A percentile compares a stretch with the other conserved stretches of the same genome.
phyloP scores from a whole-genome alignment of 2,888 invertebrate species.

The Pocota personata region DNA sequence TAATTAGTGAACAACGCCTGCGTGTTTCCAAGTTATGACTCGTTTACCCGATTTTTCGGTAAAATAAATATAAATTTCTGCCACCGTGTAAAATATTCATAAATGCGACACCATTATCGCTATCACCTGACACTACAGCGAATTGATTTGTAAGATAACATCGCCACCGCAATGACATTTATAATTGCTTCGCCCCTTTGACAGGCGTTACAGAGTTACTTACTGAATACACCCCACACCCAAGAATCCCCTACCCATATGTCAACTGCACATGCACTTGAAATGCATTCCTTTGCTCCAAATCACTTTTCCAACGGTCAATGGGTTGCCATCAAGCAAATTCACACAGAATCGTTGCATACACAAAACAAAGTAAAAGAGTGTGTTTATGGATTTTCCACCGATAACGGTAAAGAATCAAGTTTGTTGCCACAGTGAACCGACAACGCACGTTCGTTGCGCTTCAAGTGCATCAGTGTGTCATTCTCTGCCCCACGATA shows the following conservation, averaged over 20 bases:
- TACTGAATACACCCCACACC: neutral
- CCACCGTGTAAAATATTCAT: neutral
- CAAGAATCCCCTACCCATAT: slow-evolving; percentile 13
- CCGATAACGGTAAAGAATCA: neutral
- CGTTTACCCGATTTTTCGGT: too few relatives aligned
- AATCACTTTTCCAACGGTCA: slow-evolving; percentile 48
- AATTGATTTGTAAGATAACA: neutral
- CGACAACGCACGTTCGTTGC: neutral
- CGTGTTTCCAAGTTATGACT: too few relatives aligned
- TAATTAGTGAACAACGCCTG: too few relatives aligned
- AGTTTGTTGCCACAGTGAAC: slow-evolving; percentile 36
- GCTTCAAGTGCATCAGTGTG: slow-evolving; percentile 1
- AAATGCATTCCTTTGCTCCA: slow-evolving; percentile 26
- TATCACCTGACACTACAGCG: too few relatives aligned
- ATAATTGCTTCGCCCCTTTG: neutral
- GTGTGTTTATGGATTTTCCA: slow-evolving; percentile 32
- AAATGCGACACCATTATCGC: too few relatives aligned
- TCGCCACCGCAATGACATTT: neutral
- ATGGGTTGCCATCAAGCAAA: slow-evolving; percentile 43
- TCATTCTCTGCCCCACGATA: slow-evolving; percentile 22
- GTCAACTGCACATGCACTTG: slow-evolving; percentile 47
- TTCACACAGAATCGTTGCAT: neutral
- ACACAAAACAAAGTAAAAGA: neutral
- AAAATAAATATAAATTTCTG: too few relatives aligned
- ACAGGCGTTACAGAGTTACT: slow-evolving; percentile 6